phyloP scores from a whole-genome alignment of 2,797 vertebrate species.

The Anisognathus igniventris region DNA sequence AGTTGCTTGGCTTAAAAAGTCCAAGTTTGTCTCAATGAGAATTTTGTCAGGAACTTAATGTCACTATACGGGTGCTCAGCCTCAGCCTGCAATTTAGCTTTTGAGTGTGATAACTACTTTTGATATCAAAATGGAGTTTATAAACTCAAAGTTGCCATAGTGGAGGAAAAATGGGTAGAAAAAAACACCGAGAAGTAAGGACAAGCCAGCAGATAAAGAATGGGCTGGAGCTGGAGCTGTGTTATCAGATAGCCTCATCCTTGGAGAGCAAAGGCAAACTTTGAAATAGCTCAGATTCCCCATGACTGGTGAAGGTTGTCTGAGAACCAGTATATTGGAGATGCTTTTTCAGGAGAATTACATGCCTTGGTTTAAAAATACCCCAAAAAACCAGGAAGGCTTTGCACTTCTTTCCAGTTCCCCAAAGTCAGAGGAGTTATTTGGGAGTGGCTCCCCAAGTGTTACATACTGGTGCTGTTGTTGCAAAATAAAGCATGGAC shows the following conservation, averaged over 20 bases:
- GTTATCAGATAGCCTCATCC: not conserved
- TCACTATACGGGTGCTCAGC: too few relatives aligned
- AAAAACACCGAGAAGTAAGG: not conserved
- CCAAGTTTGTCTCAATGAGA: not conserved
- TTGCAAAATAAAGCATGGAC: not conserved
- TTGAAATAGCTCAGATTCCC: not conserved
- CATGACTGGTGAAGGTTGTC: not conserved
- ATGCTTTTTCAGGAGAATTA: not conserved
- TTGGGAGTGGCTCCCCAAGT: not conserved
- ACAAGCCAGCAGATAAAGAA: not conserved
- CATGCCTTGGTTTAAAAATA: not conserved
- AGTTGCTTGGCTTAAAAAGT: not conserved
- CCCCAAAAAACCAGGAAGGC: too few relatives aligned
- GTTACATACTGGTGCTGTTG: not conserved
- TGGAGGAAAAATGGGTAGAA: not conserved
- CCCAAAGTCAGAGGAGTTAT: not conserved
- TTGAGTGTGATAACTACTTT: not conserved
- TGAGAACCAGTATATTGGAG: not conserved
- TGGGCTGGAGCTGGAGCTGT: fast-evolving
- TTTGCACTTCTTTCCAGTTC: not conserved
- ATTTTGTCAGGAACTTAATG: not conserved
- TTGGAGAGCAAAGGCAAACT: not conserved
- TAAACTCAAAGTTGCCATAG: not conserved
- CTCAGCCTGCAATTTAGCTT: too few relatives aligned
- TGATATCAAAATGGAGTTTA: not conserved